Base-by-base conservation (phyloP, 2,888 invertebrate genomes). In the Oligia strigilis region DNA sequence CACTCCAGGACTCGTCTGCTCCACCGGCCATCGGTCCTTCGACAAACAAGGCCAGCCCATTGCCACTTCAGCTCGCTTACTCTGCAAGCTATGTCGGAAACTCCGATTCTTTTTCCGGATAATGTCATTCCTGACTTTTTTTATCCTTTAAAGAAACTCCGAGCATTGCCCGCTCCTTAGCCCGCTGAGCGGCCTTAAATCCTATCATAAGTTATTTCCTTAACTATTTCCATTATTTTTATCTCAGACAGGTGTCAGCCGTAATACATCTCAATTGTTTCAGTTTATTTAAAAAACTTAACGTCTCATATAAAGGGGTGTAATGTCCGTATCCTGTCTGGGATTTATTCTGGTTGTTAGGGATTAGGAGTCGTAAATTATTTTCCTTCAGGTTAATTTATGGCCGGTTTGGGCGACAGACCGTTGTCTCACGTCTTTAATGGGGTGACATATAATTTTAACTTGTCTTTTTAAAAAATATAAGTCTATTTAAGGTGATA, bases 321-420 rank as follows among this genome's bases (percentile, higher is more conserved):
- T 91, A 93, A 92, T 91, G 93, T 91, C 91, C 93, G 92, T 93
- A 95, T 96, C 96, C 96, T 94, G 96, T 86, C 89, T 84, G 85
- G 88, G 88, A 94, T 94, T 92, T 94, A 94, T 94, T 93, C 94
- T 92, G 89, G 93, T 92, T 93, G 93, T 92, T 91, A 85, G 89
- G 93, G 93, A 94, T 95, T 94, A 94, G 91, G 90, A 88, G 92
- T 91, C 92, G 92, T 96, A 96, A 96, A 96, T 96, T 96, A 96
- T 96, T 93, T 95, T 94, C 94, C 91, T 93, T 92, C 85, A 87
- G 91, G 88, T 89, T 94, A 94, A 96, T 89, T 95, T 95, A 96
- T 94, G 88, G 93, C 89, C 91, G 90, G 87, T 87, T 89, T 88
- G 91, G 93, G 93, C 92, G 95, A 94, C 94, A 93, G 93, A 92